Evolutionary conservation across 2,797 vertebrate species (phyloP), one percentile per base, ranked within the genome.

Genomic region (Sebastes nivosus): DNA sequence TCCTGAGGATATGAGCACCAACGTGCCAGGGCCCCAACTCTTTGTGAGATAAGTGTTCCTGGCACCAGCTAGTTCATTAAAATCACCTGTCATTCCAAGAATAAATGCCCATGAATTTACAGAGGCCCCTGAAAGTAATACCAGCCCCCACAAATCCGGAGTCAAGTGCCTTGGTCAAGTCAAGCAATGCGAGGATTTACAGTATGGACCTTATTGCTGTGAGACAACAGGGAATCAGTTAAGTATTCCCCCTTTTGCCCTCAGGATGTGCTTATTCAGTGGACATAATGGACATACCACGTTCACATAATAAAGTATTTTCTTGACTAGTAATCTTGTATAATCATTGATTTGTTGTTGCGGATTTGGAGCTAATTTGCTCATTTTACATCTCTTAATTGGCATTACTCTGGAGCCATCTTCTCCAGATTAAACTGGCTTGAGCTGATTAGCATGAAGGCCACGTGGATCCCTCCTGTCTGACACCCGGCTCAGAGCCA

Each of bases 391-490:
- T 72, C 1, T 76, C 20, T 42, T 46, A 42, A 85, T 72, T 59
- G 59, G 9, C 8, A 16, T 73, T 57, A 29, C 79, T 83, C 30
- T 54, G 0, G 4, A 36, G 32, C 2, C 27, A 8, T 67, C 63
- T 63, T 72, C 52, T 9, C 27, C 58, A 68, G 60, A 76, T 88
- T 81, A 77, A 38, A 42, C 1, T 13, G 80, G 75, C 64, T 88
- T 77, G 18, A 64, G 34, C 0, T 4, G 72, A 79, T 87, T 30
- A 80, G 57, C 58, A 8, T 24, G 59, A 64, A 88, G 46, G 54
- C 72, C 5, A 2, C 65, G 5, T 9, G 64, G 75, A 88, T 89
- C 84, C 80, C 60, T 2, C 81, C 60, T 2, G 83, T 87, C 82
- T 89, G 25, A 89, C 78, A 52, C 87, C 72, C 8, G 50, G 38